Conservation (phyloP, 1,140 invertebrate species). For the Panagrolaimus sp. region DNA sequence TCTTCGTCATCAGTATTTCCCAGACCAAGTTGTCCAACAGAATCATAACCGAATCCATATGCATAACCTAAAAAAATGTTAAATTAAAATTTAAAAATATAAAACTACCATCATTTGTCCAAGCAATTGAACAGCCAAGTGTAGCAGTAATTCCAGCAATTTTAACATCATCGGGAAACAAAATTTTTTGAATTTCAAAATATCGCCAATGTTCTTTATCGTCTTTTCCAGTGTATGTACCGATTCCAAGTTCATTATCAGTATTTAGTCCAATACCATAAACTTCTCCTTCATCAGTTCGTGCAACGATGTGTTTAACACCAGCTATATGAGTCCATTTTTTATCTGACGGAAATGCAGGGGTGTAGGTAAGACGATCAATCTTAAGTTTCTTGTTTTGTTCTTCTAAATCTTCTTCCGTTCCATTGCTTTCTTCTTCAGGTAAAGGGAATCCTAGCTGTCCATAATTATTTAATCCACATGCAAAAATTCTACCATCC, state of each 20-base stretch:
- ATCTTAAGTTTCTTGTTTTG: conserved; percentile 21
- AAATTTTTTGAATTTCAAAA: conserved; percentile 35
- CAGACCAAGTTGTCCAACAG: conserved; percentile 52
- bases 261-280: conserved; percentile 55
- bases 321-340: conserved; percentile 51
- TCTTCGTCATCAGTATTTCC: conserved; percentile 51
- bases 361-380: conserved; percentile 24
- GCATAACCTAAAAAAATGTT: conserved; percentile 34
- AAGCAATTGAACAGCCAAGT: conserved; percentile 47
- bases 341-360: conserved; percentile 30
- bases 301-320: conserved; percentile 45
- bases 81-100: neutral
- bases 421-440: neutral
- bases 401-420: conserved; percentile 22
- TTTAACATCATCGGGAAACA: conserved; percentile 30
- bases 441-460: conserved; percentile 47
- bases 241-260: conserved; percentile 53
- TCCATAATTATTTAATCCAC: conserved; percentile 53
- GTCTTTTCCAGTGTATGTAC: conserved; percentile 47
- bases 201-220: conserved; percentile 53
- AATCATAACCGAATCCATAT: conserved; percentile 51
- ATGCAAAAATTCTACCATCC: conserved; percentile 49
- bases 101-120: conserved; percentile 45
- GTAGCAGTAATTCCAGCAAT: conserved; percentile 46
- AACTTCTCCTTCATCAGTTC: conserved; percentile 39